A percentile compares a stretch with the other conserved stretches of the same genome.
Conservation (phyloP, 2,113 vertebrate genomes). For the Urocitellus parryii region DNA sequence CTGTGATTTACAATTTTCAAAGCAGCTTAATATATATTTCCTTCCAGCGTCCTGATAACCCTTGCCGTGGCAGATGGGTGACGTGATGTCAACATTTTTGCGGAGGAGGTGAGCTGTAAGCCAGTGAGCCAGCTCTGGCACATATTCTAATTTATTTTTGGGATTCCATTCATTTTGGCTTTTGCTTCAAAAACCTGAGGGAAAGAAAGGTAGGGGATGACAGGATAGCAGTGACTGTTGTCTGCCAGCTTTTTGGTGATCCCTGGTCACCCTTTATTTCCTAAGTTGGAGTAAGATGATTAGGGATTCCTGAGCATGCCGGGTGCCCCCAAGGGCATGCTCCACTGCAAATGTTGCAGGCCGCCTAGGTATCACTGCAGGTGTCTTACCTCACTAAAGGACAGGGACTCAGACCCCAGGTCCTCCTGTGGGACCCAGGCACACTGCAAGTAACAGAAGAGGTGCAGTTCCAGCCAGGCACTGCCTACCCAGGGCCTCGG, state of each 20-base stretch:
- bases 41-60: neutral
- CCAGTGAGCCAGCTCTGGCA: fast-evolving
- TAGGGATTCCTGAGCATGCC: fast-evolving
- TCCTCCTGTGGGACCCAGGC: fast-evolving
- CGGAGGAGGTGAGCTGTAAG: neutral
- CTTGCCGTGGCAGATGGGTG: neutral
- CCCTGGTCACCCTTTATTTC: neutral
- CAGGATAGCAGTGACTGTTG: fast-evolving
- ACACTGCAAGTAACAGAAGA: neutral
- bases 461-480: neutral
- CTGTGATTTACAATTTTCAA: neutral
- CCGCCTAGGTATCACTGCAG: too few relatives aligned
- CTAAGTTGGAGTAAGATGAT: neutral
- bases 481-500: fast-evolving
- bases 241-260: fast-evolving
- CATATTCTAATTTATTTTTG: neutral
- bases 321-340: fast-evolving
- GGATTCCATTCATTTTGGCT: neutral
- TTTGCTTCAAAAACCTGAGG: neutral
- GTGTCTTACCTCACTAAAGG: neutral
- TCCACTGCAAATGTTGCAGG: fast-evolving
- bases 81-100: neutral
- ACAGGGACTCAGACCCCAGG: neutral
- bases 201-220: neutral
- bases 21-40: neutral